Base-by-base conservation (phyloP, 2,113 vertebrate species). In the Ictidomys tridecemlineatus region DNA sequence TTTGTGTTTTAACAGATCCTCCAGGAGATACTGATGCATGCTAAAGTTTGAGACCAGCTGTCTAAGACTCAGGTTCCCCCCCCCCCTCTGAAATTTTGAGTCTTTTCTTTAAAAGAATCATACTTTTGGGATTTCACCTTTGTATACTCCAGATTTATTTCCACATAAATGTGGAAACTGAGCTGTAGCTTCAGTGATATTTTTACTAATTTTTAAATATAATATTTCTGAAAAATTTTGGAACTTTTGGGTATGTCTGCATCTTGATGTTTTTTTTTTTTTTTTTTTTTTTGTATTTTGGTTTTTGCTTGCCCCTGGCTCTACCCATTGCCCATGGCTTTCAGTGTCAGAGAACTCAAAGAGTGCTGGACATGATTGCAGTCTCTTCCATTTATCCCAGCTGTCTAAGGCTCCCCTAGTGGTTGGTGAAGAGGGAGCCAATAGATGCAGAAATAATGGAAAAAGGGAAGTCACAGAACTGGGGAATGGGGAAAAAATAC, bases 21-120 rank as follows among this genome's bases (percentile, higher is more conserved):
- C 26, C 11, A 72, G 42, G 58, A 88, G 22, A 70, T 94, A 94
- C 56, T 90, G 76, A 48, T 78, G 13, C 8, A 30, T 91, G 4
- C 28, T 70, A 42, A 58, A 22, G 9, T 87, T 83, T 76, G 74
- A 93, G 78, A 91, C 39, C 28, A 1, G 6, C 8, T 91, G 17
- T n/a, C 51, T 7, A 77, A 72, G 18, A 37, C 30, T 30, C 53
- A 88, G 30, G 51, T 89, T 8, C 42, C 42, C 42, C 51, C 96
- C 37, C 42, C 6, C 7, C 45, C 51, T 97, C 37, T 78, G n/a
- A n/a, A 72, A 89, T 78, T 82, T 96, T 42, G 53, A 58, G n/a
- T 93, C 65, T 93, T 80, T 53, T 93, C 65, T 93, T 63, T 90
- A 92, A 53, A 22, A 73, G 58, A 94, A 26, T 72, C 28, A 70